Evolutionary conservation across 2,113 vertebrate genomes (phyloP).

Genomic region (Myxocyprinus asiaticus): DNA sequence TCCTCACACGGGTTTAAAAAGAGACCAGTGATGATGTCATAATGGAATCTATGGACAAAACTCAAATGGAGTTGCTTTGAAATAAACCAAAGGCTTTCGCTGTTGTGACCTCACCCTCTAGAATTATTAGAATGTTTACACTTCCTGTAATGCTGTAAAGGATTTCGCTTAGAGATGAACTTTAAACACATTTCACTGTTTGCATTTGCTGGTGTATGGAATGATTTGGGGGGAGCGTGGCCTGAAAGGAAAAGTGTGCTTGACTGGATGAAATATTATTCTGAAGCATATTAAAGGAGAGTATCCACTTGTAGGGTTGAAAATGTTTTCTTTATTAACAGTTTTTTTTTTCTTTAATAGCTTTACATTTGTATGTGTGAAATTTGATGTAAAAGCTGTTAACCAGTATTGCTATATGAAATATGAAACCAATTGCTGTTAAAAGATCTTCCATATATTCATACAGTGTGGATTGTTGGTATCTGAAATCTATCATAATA

Average conservation of each 20-base stretch:
- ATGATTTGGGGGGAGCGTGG: not conserved
- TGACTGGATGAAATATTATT: no score
- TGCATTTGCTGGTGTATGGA: not conserved
- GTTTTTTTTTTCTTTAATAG: not conserved
- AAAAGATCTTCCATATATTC: conserved; percentile 1
- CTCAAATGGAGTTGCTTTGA: not conserved
- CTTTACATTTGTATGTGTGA: not conserved
- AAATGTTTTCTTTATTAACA: not conserved
- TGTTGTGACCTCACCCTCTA: not conserved
- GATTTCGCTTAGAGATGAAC: not conserved
- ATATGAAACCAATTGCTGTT: not conserved
- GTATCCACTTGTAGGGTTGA: not conserved
- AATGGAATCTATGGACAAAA: not conserved
- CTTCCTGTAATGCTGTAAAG: not conserved
- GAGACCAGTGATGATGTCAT: not conserved
- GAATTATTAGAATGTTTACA: no score
- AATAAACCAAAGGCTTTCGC: not conserved
- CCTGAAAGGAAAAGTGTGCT: no score
- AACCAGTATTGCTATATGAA: not conserved
- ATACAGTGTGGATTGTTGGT: not conserved
- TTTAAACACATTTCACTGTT: conserved; percentile 3
- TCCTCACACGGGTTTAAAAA: conserved; percentile 83
- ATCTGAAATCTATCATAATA: not conserved
- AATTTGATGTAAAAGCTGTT: not conserved
- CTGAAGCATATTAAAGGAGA: no score